Base-by-base conservation (phyloP, 1,140 invertebrate species). In the Trichonephila clavata region DNA sequence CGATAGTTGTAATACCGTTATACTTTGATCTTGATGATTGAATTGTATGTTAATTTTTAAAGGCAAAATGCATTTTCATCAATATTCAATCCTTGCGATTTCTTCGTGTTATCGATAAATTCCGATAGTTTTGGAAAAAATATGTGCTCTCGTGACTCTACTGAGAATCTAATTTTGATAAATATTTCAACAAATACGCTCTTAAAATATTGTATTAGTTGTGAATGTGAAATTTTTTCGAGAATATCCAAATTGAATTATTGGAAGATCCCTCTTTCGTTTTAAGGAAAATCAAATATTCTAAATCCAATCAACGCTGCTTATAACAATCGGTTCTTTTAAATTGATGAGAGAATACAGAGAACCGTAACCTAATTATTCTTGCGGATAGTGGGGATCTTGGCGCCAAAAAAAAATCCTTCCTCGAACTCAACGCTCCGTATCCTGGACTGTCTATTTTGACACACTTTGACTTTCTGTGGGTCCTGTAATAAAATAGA, bases 391-490 rank as follows among this genome's bases (percentile, higher is more conserved):
- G 71, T 18, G 7, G 71, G 20, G 71, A 77, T 27, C 14, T 16
- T 77, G 6, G 14, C 13, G 18, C 7, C 1, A 39, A 16, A 77
- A 77, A 39, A 77, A 39, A 77, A 1, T 16, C 39, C 27, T 77
- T 32, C 71, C 71, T 77, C 71, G 7, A 39, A 18, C 27, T 16
- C 32, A 27, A 24, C 13, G 24, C 27, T 32, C 18, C 27, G 71
- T 39, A 77, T 77, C 71, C 71, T 77, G 27, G 71, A 32, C 14
- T 77, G 71, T 32, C 71, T 77, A 8, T 77, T 4, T 39, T 77
- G 71, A 77, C 71, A 77, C 18, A 77, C 71, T 77, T 63, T 20
- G 71, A 77, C 71, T 77, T 77, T 77, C 27, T 24, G 65, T 77
- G 7, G 5, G 71, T 77, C 71, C 71, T 14, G 27, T 77, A 77